Percentiles rank a stretch among this genome's conserved stretches.
Conservation (phyloP, 1,140 invertebrate genomes). For the Subanguina moxae region DNA sequence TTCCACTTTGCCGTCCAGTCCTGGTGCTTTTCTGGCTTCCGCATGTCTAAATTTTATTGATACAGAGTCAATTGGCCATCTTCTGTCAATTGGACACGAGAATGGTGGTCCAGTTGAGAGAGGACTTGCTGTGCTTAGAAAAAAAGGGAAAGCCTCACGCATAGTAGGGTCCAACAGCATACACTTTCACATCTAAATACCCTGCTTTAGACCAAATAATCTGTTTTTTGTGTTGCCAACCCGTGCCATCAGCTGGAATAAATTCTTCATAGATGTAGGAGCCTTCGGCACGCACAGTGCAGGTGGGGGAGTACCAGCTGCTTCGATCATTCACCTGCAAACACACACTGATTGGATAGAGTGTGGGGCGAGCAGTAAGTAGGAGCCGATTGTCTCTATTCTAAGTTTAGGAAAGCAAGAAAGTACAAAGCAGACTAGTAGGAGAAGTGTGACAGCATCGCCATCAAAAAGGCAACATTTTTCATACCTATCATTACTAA, state of each 20-base stretch:
- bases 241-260: slow-evolving; percentile 98
- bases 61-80: too few relatives aligned
- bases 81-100: too few relatives aligned
- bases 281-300: slow-evolving; percentile 87
- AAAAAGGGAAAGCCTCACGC: too few relatives aligned
- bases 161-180: slow-evolving; percentile 93
- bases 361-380: background rate
- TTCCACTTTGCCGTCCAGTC: slow-evolving; percentile 86
- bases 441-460: background rate
- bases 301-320: slow-evolving; percentile 94
- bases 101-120: too few relatives aligned
- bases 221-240: too few relatives aligned
- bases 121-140: too few relatives aligned
- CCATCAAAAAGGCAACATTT: too few relatives aligned
- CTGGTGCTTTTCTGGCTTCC: slow-evolving; percentile 95
- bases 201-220: too few relatives aligned
- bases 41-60: slow-evolving; percentile 71
- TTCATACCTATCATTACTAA: too few relatives aligned
- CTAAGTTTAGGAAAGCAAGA: background rate
- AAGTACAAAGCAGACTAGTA: background rate
- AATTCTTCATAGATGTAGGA: slow-evolving; percentile 99
- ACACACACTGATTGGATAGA: background rate
- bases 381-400: background rate
- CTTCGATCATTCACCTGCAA: slow-evolving; percentile 89
- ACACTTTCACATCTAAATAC: slow-evolving; percentile 85